Evolutionary conservation across 2,888 invertebrate species (phyloP), one percentile per base, ranked within the genome.

Genomic region (Platynereis dumerilii): DNA sequence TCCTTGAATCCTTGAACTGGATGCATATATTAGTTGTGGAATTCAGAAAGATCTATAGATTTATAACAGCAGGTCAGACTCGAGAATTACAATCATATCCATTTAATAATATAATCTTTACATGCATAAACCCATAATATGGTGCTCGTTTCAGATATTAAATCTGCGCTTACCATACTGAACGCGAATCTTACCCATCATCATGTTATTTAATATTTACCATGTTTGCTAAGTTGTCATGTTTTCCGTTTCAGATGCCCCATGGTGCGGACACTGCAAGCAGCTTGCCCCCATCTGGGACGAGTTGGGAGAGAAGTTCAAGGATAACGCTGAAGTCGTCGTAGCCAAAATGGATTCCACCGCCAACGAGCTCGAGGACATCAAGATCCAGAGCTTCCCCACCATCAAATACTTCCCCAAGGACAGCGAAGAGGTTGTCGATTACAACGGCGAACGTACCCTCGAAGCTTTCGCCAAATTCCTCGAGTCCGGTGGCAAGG

Each of bases 261-360:
- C 98, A 68, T 98, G 98, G 98, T 88, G 88, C 86, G 96, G 96
- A 68, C 98, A 99, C 85, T 99, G 98, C 90, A 97, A 98, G 84
- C 94, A 97, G 85, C 88, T 99, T 79, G 93, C 88, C 63, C 99
- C 99, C 28, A 96, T 97, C 86, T 99, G 95, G 87, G 97, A 98
- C 69, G 84, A 97, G 88, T 88, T 97, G 78, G 96, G 90, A 71
- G 96, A 97, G 84, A 93, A 96, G 85, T 98, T 91, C 87, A 90
- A 91, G 86, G 91, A 92, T 79, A 86, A 81, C 71, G 80, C 90
- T 75, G 90, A 90, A 72, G 88, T 98, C 69, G 89, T 99, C 59
- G 91, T 99, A 83, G 97, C 98, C 78, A 99, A 99, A 88, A 97
- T 99, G 88, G 99, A 99, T 87, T 91, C 98, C 69, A 99, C 99